A percentile compares a stretch with the other conserved stretches of the same genome.
phyloP scores from a whole-genome alignment of 2,888 invertebrate species.

The Torymus tubicola region DNA sequence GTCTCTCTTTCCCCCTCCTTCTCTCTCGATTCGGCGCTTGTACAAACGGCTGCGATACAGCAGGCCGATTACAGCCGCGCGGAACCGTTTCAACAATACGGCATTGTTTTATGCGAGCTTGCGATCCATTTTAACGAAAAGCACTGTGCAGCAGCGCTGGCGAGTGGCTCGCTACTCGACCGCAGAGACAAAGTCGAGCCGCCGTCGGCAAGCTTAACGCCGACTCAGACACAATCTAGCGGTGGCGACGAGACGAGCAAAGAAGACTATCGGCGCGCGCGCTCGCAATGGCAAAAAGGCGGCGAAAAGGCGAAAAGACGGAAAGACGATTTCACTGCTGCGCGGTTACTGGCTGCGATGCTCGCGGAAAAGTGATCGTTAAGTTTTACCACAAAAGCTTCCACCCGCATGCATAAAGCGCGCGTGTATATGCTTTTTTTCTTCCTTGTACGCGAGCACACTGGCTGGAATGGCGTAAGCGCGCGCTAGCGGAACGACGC shows the following conservation, averaged over 20 bases:
- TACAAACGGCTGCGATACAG: neutral
- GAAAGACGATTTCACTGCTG: slow-evolving; percentile 13
- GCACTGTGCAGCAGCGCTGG: neutral
- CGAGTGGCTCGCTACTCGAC: neutral
- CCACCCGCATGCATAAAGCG: neutral
- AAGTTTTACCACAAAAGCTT: slow-evolving; percentile 23
- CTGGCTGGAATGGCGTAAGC: neutral
- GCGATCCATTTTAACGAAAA: slow-evolving; percentile 24
- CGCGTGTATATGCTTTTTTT: neutral
- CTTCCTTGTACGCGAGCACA: neutral
- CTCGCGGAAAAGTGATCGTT: slow-evolving; percentile 45
- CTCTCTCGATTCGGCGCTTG: neutral
- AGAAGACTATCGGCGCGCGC: neutral
- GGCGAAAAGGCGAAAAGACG: neutral
- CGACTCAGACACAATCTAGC: neutral
- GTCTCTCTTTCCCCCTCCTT: neutral
- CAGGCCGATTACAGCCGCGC: no score
- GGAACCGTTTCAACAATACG: slow-evolving; percentile 26
- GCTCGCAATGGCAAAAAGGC: neutral
- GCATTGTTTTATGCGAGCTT: slow-evolving; percentile 43
- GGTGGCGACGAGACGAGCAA: neutral
- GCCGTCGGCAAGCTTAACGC: slow-evolving; percentile 11
- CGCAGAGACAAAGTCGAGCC: neutral
- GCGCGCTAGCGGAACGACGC: neutral
- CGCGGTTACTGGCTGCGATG: neutral